These are phyloP conservation scores for Choreutis nemorana DNA, from an alignment of 2,888 invertebrate species.

Conservation along the genomic window DNA sequence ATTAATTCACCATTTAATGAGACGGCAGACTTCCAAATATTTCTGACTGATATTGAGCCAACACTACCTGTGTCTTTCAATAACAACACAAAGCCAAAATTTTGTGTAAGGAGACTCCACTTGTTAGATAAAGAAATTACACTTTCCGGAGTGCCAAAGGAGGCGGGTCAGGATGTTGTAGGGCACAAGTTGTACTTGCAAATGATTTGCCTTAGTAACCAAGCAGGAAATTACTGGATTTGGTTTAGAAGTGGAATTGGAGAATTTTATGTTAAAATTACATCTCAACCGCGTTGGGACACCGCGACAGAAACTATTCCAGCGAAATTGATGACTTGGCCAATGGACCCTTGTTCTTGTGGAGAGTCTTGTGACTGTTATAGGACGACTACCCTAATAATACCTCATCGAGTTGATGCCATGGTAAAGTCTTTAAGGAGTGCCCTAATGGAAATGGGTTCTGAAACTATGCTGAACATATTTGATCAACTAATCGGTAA, in stretches of 20 bases:
- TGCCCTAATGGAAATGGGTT: conserved; percentile 41
- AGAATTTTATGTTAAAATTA: conserved; percentile 46
- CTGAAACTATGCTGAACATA: conserved; percentile 40
- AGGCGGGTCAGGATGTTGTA: conserved; percentile 25
- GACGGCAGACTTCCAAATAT: conserved; percentile 24
- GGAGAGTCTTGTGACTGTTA: conserved; percentile 52
- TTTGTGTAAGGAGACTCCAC: conserved; percentile 36
- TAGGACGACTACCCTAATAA: conserved; percentile 33
- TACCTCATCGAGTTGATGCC: conserved; percentile 49
- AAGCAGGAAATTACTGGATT: conserved; percentile 41
- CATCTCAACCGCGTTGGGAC: conserved; percentile 49
- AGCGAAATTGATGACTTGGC: conserved; percentile 36
- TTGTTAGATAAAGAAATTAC: conserved; percentile 40
- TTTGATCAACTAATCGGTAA: conserved; percentile 46
- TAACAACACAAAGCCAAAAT: conserved; percentile 20
- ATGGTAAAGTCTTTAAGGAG: conserved; percentile 45
- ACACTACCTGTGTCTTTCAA: conserved; percentile 30
- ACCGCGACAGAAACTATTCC: conserved; percentile 39
- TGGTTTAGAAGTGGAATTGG: conserved; percentile 48
- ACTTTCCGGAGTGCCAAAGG: conserved; percentile 28
- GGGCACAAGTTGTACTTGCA: conserved; percentile 43
- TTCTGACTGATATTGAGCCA: conserved; percentile 42
- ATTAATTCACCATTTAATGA: conserved; percentile 37
- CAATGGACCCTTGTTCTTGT: conserved; percentile 44
- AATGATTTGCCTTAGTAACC: conserved; percentile 44